These are phyloP conservation scores for Ciconia nigra DNA, from an alignment of 2,797 vertebrate genomes.

Conservation along the genomic window DNA sequence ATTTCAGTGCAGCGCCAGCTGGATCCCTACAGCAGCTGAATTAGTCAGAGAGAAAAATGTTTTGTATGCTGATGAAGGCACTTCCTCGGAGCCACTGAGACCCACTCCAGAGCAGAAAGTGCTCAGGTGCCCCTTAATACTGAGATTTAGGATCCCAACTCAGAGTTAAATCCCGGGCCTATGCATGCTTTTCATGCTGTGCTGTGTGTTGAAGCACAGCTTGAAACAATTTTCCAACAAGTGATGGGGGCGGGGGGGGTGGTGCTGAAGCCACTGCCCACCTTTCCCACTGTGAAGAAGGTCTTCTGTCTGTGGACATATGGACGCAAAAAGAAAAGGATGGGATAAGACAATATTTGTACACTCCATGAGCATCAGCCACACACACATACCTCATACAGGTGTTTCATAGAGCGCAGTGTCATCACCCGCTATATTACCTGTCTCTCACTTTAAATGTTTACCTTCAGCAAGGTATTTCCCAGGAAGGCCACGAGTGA, in stretches of 20 bases:
- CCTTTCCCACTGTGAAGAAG: not conserved
- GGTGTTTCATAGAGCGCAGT: not conserved
- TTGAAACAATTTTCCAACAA: not conserved
- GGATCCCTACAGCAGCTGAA: not conserved
- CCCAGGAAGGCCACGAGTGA: not conserved
- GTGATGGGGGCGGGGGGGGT: too few relatives aligned
- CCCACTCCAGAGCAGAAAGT: not conserved
- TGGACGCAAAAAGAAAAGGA: not conserved
- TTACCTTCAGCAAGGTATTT: not conserved
- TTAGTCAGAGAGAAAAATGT: not conserved
- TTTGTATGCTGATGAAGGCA: not conserved
- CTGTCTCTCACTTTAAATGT: not conserved
- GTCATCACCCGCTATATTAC: not conserved
- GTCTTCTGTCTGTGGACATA: accelerated
- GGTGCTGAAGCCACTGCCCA: not conserved
- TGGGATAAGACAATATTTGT: not conserved
- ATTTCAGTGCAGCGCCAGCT: not conserved
- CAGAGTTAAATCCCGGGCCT: not conserved
- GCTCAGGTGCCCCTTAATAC: not conserved
- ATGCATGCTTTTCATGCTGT: not conserved
- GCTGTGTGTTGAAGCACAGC: not conserved
- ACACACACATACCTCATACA: not conserved
- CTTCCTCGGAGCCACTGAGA: not conserved
- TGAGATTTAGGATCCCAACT: not conserved
- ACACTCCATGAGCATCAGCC: not conserved